Conservation (phyloP, 2,888 invertebrate genomes). For the Epistrophe eligans region DNA sequence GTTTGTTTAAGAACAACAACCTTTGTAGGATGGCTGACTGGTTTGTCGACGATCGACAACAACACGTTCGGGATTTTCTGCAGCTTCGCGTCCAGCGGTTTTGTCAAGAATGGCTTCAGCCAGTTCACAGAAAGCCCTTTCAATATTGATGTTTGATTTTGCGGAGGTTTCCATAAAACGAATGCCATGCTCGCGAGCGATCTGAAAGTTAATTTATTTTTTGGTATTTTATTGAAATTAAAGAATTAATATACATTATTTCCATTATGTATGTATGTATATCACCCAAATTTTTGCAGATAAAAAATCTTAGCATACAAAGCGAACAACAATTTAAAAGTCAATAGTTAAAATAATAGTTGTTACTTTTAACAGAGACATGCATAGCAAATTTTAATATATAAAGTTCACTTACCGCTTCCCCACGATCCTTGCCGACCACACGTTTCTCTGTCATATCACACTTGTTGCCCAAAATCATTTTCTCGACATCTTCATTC, state of each 20-base stretch:
- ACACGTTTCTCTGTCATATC: conserved; percentile 98
- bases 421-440: conserved; percentile 96
- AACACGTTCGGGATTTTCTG: conserved; percentile 89
- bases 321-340: too few relatives aligned
- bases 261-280: too few relatives aligned
- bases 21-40: conserved; percentile 83
- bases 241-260: too few relatives aligned
- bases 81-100: conserved; percentile 91
- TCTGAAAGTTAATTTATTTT: conserved; percentile 86
- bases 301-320: too few relatives aligned
- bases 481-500: conserved; percentile 99
- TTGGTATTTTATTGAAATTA: background rate
- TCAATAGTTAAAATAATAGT: too few relatives aligned
- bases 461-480: conserved; percentile 99
- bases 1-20: conserved; percentile 83
- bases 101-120: conserved; percentile 98
- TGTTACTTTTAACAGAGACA: too few relatives aligned
- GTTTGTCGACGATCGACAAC: conserved; percentile 89
- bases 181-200: conserved; percentile 97
- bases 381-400: background rate
- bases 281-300: too few relatives aligned
- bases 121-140: conserved; percentile 96
- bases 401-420: conserved; percentile 89
- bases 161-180: conserved; percentile 99
- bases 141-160: conserved; percentile 98